Evolutionary conservation across 2,113 vertebrate genomes (phyloP).

Genomic region (Isurus oxyrinchus): DNA sequence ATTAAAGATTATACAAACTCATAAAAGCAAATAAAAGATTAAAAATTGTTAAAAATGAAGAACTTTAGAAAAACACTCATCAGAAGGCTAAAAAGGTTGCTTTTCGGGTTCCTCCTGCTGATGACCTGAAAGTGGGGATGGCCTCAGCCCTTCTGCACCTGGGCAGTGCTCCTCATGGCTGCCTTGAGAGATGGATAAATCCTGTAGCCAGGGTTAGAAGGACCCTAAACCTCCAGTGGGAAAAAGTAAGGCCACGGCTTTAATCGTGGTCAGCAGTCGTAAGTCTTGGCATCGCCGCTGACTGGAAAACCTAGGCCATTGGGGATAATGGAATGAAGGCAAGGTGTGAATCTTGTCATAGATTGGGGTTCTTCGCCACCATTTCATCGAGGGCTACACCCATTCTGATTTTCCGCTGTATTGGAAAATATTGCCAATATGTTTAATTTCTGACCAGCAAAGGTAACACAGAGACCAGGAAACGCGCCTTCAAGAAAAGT

Average conservation of each 20-base stretch:
- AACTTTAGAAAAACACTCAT: background rate
- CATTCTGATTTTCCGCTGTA: background rate
- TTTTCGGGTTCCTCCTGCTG: background rate
- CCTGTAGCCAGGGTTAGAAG: no score
- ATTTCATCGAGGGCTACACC: no score
- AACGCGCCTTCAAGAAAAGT: background rate
- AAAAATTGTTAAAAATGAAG: background rate
- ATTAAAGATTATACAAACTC: background rate
- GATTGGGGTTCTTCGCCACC: background rate
- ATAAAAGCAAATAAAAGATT: background rate
- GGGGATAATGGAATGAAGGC: background rate
- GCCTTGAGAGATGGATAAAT: background rate
- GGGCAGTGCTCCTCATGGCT: background rate
- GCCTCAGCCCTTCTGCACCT: background rate
- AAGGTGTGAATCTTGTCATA: background rate
- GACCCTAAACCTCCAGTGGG: background rate
- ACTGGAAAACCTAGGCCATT: no score
- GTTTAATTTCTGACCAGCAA: background rate
- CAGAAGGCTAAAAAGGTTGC: background rate
- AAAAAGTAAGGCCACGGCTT: background rate
- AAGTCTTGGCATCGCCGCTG: no score
- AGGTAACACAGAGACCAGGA: background rate
- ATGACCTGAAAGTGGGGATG: background rate
- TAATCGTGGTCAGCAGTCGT: background rate
- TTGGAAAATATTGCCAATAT: background rate